Evolutionary conservation across 2,113 vertebrate species (phyloP), one percentile per base, ranked within the genome.

Genomic region (Chaetodon trifascialis): DNA sequence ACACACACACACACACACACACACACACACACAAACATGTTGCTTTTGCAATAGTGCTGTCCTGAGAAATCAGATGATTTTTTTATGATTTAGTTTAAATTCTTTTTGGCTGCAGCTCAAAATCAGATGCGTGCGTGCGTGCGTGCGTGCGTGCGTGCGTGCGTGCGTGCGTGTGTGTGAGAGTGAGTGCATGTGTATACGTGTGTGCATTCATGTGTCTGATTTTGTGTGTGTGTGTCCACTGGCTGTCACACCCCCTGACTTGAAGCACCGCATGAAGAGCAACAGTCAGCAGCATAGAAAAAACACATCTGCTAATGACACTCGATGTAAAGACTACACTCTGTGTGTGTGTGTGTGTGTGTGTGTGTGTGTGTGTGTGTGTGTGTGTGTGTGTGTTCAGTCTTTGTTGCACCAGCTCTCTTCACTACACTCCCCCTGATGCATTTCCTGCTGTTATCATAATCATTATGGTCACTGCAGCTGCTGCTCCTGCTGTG

Each of bases 251-350:
- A 46, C 62, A 16, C 5, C 16, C 30, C 42, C 62, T 47, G 82
- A 87, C 73, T 63, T 74, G 14, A 75, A 65, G 68, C 25, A 60
- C 40, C 0, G 46, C 79, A 62, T 88, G 76, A 75, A 55, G 89
- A 76, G 68, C 36, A 76, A 49, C 46, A 1, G 52, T 86, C 87
- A 86, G 81, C 86, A 56, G 77, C 76, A 52, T 68, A 30, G 58
- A 83, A 77, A 79, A 76, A 47, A 60, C 64, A 64, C 69, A 85
- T 82, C 51, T 85, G 73, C 36, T 85, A 55, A 81, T 85, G 81
- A 79, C 76, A 81, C 47, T 78, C 34, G 55, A 83, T 78, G 65
- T 47, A 30, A 80, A 56, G 49, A 14, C 54, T 6, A 5, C 17
- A 11, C 4, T 44, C 21, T 65, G 40, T 55, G 60, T 60, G 34